These are phyloP conservation scores for Bombus pascuorum DNA, from an alignment of 1,140 invertebrate genomes.

Conservation along the genomic window DNA sequence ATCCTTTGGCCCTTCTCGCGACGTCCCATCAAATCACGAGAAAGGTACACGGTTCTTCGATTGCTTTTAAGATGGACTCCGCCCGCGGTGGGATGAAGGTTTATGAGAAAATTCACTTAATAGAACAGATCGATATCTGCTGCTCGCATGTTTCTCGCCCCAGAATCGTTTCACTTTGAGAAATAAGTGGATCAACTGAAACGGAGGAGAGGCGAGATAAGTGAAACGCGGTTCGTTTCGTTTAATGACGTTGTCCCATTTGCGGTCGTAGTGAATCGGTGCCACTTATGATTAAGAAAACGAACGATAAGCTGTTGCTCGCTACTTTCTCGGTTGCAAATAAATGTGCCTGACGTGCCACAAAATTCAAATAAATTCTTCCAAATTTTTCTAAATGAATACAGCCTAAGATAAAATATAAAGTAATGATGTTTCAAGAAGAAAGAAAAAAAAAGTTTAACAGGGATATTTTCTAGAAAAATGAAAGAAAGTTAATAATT, in stretches of 20 bases:
- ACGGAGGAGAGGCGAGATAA: constrained; percentile 29
- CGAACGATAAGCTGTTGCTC: constrained; percentile 4
- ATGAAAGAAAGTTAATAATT: not conserved
- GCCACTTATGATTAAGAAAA: constrained; percentile 40
- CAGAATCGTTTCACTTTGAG: constrained; percentile 40
- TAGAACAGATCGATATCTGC: constrained; percentile 48
- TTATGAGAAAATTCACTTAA: constrained; percentile 48
- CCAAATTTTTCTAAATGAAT: not conserved
- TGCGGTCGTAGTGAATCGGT: constrained; percentile 32
- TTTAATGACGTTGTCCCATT: constrained; percentile 52
- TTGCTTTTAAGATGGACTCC: constrained; percentile 28
- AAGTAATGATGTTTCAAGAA: not conserved
- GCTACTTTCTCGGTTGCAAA: constrained; percentile 1
- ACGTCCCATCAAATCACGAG: constrained; percentile 42
- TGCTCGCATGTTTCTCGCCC: constrained; percentile 49
- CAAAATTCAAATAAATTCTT: not conserved
- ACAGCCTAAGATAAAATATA: not conserved
- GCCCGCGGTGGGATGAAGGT: not conserved
- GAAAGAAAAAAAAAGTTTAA: not conserved
- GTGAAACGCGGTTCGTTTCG: constrained; percentile 46
- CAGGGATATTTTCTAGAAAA: not conserved
- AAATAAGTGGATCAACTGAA: constrained; percentile 47
- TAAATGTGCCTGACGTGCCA: not conserved
- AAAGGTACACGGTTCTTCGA: constrained; percentile 44
- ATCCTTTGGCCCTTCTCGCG: constrained; percentile 24